Conservation (phyloP, 1,140 invertebrate species). For the Saccostrea cuccullata region DNA sequence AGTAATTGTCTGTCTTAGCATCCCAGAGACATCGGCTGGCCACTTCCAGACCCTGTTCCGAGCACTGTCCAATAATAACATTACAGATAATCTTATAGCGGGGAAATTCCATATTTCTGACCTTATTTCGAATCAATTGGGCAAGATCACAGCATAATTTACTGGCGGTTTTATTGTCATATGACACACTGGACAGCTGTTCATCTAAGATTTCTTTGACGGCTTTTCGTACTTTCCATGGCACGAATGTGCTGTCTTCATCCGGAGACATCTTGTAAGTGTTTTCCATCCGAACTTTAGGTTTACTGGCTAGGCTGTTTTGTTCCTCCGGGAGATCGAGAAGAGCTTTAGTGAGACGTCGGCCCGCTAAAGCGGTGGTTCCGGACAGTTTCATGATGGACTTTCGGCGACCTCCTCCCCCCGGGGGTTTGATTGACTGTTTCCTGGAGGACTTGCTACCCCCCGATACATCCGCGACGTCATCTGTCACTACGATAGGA, state of each 20-base stretch:
- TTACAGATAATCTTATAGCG: constrained; percentile 69
- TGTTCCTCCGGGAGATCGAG: constrained; percentile 45
- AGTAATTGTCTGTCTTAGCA: constrained; percentile 63
- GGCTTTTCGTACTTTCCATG: constrained; percentile 48
- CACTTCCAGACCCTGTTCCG: constrained; percentile 64
- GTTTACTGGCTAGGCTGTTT: constrained; percentile 41
- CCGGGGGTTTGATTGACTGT: constrained; percentile 11
- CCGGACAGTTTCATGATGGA: constrained; percentile 50
- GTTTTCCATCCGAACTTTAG: constrained; percentile 62
- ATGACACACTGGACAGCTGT: constrained; percentile 50
- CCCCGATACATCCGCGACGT: background rate
- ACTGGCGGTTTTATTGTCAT: constrained; percentile 50
- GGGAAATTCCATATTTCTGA: constrained; percentile 63
- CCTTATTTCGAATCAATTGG: constrained; percentile 58
- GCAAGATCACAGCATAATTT: constrained; percentile 52
- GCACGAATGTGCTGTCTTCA: constrained; percentile 51
- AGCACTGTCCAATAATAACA: constrained; percentile 65
- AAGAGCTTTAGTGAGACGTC: constrained; percentile 55
- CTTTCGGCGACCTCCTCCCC: constrained; percentile 29
- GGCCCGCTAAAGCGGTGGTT: background rate
- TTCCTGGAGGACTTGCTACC: background rate
- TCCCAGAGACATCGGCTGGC: constrained; percentile 74
- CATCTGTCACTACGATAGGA: background rate
- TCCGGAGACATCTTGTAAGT: constrained; percentile 65
- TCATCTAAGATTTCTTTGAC: constrained; percentile 50